Evolutionary conservation across 2,888 invertebrate species (phyloP).

Genomic region (Cybosia mesomella): DNA sequence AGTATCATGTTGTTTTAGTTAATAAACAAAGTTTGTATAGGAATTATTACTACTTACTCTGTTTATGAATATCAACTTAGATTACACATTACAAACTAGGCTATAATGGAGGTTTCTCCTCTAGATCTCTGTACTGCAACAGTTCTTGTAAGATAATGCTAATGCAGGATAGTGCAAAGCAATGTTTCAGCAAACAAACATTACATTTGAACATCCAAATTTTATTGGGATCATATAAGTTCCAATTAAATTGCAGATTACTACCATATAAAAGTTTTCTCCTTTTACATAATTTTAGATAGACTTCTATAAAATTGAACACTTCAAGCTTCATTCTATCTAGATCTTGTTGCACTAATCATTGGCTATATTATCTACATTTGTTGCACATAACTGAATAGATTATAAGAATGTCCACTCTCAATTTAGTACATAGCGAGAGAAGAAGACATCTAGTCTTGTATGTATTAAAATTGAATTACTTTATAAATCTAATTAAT

Average conservation of each 20-base stretch:
- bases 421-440: neutral
- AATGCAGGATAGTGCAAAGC: neutral
- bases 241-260: neutral
- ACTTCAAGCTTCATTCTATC: too few species aligned
- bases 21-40: slow-evolving; percentile 42
- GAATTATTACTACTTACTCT: slow-evolving; percentile 14
- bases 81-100: neutral
- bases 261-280: neutral
- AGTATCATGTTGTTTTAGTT: slow-evolving; percentile 36
- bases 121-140: slow-evolving; percentile 17
- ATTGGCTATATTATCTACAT: neutral
- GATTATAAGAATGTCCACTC: neutral
- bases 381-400: neutral
- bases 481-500: neutral
- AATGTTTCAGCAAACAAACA: neutral
- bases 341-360: neutral
- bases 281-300: neutral
- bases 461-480: too few species aligned
- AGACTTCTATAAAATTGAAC: neutral
- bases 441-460: neutral
- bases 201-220: neutral
- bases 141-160: neutral
- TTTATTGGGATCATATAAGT: neutral
- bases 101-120: slow-evolving; percentile 5
- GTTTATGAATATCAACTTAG: neutral